These are phyloP conservation scores for Phataginus tricuspis DNA, from an alignment of 2,797 vertebrate genomes.

Conservation along the genomic window DNA sequence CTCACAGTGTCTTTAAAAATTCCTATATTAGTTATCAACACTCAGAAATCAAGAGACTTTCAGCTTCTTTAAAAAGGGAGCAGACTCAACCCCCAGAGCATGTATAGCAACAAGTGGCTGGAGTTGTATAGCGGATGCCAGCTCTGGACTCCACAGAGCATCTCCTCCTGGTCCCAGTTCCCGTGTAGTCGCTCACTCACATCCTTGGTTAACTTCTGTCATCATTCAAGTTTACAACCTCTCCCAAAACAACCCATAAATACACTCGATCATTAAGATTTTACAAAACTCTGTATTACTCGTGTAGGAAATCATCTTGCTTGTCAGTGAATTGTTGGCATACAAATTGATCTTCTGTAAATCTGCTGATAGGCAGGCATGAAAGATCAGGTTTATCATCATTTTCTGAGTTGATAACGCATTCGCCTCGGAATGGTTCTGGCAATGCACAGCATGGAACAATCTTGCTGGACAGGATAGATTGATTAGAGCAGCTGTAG, in stretches of 20 bases:
- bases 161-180: neutral
- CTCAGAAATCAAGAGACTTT: neutral
- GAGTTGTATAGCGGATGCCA: neutral
- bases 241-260: neutral
- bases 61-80: neutral
- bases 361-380: neutral
- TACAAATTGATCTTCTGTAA: slow-evolving; percentile 36
- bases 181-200: neutral
- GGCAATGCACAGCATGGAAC: slow-evolving; percentile 10
- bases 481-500: slow-evolving; percentile 35
- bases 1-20: neutral
- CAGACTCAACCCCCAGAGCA: neutral
- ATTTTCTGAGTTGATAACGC: slow-evolving; percentile 49
- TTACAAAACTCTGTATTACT: slow-evolving; percentile 9
- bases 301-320: slow-evolving; percentile 5
- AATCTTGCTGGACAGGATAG: slow-evolving; percentile 17
- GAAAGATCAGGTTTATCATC: neutral
- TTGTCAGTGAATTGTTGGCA: slow-evolving; percentile 20
- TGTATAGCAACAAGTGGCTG: neutral
- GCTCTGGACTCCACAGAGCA: neutral
- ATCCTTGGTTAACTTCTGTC: neutral
- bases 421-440: slow-evolving; percentile 13
- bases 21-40: neutral
- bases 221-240: neutral
- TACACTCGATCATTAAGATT: neutral